Evolutionary conservation across 1,140 invertebrate species (phyloP), one percentile per base, ranked within the genome.

Genomic region (Drosophila tristis): DNA sequence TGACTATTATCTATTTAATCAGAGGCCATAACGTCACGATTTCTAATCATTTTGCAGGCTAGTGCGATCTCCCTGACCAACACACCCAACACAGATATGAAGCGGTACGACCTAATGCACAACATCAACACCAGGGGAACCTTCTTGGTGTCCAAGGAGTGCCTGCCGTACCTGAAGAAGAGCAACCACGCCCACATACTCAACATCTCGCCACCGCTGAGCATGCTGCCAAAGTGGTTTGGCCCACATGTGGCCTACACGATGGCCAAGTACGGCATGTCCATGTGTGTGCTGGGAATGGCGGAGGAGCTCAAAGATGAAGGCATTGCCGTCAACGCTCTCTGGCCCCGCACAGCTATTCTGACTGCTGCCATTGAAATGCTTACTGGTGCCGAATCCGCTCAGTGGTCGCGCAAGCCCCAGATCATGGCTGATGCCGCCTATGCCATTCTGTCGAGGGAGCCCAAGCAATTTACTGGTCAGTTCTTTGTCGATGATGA

Each of bases 201-300:
- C 4, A 99, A 99, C 92, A 93, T 99, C 8, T 98, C 97, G 63
- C 99, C 99, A 20, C 99, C 99, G 2, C 92, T 99, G 8, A 98
- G 96, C 90, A 95, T 99, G 95, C 95, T 96, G 70, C 94, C 97
- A 0, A 93, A 95, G 75, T 99, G 99, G 98, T 99, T 99, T 92
- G 94, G 95, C 59, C 94, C 96, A 80, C 97, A 99, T 93, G 96
- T 99, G 53, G 98, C 98, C 1, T 99, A 99, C 92, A 99, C 98
- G 0, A 99, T 99, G 95, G 97, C 98, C 1, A 99, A 99, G 89
- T 99, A 98, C 91, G 98, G 98, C 16, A 99, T 99, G 99, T 99
- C 98, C 0, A 98, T 99, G 97, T 99, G 98, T 93, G 98, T 97
- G 1, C 93, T 99, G 11, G 98, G 99, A 43, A 99, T 99, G 98